Percentiles rank a stretch among this genome's conserved stretches.
Evolutionary conservation across 2,113 vertebrate species (phyloP).

Genomic region (Seriola quinqueradiata): DNA sequence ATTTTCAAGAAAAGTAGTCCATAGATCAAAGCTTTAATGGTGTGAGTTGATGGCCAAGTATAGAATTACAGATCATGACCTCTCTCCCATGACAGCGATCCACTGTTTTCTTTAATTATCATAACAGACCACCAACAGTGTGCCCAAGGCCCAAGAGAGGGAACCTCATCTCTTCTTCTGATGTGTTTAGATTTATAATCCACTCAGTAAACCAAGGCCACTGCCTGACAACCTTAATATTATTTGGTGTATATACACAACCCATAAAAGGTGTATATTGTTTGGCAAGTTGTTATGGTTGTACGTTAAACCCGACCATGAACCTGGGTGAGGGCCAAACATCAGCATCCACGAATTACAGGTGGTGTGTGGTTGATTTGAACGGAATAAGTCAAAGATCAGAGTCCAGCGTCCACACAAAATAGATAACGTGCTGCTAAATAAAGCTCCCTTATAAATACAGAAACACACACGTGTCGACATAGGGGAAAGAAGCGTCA

Average conservation of each 20-base stretch:
- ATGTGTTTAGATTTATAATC: constrained; percentile 56
- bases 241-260: constrained; percentile 52
- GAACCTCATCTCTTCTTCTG: constrained; percentile 34
- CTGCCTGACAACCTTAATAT: constrained; percentile 37
- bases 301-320: constrained; percentile 45
- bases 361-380: constrained; percentile 32
- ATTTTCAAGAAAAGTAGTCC: constrained; percentile 22
- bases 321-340: constrained; percentile 49
- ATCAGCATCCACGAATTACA: constrained; percentile 41
- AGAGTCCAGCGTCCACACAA: constrained; percentile 3
- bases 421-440: constrained; percentile 61
- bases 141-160: constrained; percentile 5
- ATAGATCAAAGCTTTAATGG: constrained; percentile 51
- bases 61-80: constrained; percentile 59
- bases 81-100: constrained; percentile 18
- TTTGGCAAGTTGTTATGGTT: constrained; percentile 32
- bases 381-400: constrained; percentile 29
- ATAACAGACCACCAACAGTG: constrained; percentile 65
- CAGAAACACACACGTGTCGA: constrained; percentile 50
- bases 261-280: constrained; percentile 56
- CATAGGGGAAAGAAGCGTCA: constrained; percentile 29
- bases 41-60: constrained; percentile 30
- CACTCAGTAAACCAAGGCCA: constrained; percentile 50
- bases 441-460: constrained; percentile 67
- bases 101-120: constrained; percentile 65